These are phyloP conservation scores for Stegodyphus dumicola DNA, from an alignment of 1,140 invertebrate species.

Conservation along the genomic window DNA sequence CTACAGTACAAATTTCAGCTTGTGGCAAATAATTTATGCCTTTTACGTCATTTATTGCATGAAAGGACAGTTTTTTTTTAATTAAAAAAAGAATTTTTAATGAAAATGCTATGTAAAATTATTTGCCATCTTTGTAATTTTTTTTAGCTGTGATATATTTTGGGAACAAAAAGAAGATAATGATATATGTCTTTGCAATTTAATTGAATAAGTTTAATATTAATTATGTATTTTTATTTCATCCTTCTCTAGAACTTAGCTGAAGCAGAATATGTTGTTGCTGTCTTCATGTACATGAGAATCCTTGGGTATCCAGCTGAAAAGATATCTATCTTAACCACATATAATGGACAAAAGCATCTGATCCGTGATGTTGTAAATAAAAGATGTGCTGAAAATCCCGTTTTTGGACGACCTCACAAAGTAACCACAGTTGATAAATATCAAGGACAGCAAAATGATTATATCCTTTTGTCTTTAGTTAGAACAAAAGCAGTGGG, in stretches of 20 bases:
- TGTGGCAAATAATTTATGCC: no score
- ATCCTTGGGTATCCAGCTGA: conserved; percentile 96
- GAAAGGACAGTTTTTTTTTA: no score
- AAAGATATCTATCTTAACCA: conserved; percentile 98
- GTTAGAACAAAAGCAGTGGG: conserved; percentile 96
- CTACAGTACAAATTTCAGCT: no score
- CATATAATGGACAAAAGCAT: conserved; percentile 99
- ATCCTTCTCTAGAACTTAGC: conserved; percentile 84
- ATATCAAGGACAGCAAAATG: conserved; percentile 99
- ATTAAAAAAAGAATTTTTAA: no score
- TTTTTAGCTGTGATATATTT: no score
- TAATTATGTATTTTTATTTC: not conserved
- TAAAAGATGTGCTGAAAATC: conserved; percentile 93
- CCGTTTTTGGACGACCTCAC: conserved; percentile 93
- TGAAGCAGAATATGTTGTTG: conserved; percentile 98
- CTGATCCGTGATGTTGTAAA: conserved; percentile 96
- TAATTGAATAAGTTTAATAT: no score
- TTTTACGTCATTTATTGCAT: no score
- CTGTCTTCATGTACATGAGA: conserved; percentile 99
- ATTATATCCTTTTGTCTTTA: conserved; percentile 95
- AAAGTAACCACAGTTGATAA: conserved; percentile 97
- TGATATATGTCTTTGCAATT: no score
- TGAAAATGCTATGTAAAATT: no score
- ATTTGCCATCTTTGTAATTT: no score
- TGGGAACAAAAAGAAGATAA: no score